Conservation (phyloP, 2,888 invertebrate genomes). For the Epirrita christyi region DNA sequence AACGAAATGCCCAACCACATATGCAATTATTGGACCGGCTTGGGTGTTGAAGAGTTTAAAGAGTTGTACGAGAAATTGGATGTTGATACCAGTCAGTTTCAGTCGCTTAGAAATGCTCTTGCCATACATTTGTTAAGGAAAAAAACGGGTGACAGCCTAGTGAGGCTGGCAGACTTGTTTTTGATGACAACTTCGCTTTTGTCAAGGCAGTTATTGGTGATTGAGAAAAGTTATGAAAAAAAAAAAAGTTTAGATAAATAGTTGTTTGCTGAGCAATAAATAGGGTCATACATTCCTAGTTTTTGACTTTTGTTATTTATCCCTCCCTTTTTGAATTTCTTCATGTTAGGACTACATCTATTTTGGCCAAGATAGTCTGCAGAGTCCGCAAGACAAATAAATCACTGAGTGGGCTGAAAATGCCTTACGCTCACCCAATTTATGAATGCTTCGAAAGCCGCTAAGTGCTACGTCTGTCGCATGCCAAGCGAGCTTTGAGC, state of each 20-base stretch:
- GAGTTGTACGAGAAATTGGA: conserved; percentile 7
- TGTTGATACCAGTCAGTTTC: conserved; percentile 2
- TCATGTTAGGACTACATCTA: too few species aligned
- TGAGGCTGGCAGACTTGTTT: conserved; percentile 11
- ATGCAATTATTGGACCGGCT: conserved; percentile 13
- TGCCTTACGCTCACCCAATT: too few species aligned
- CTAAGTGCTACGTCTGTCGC: too few species aligned
- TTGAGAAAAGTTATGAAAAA: conserved; percentile 8
- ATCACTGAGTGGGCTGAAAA: too few species aligned
- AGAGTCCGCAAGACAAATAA: too few species aligned
- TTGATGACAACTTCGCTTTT: conserved; percentile 5
- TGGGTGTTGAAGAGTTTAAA: conserved; percentile 5
- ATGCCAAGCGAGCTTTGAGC: too few species aligned
- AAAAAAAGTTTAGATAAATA: not conserved
- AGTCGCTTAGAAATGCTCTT: conserved; percentile 11
- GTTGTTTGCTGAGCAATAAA: not conserved
- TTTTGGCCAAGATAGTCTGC: too few species aligned
- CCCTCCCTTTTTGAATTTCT: too few species aligned
- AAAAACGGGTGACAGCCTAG: conserved; percentile 12
- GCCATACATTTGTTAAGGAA: conserved; percentile 6
- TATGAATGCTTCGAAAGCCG: too few species aligned
- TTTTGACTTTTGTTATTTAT: conserved; percentile 37
- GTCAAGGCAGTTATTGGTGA: conserved; percentile 7
- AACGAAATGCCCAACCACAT: conserved; percentile 11
- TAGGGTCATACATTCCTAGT: too few species aligned